Conservation (phyloP, 23 tunicate species). For the Trididemnum clinides region DNA sequence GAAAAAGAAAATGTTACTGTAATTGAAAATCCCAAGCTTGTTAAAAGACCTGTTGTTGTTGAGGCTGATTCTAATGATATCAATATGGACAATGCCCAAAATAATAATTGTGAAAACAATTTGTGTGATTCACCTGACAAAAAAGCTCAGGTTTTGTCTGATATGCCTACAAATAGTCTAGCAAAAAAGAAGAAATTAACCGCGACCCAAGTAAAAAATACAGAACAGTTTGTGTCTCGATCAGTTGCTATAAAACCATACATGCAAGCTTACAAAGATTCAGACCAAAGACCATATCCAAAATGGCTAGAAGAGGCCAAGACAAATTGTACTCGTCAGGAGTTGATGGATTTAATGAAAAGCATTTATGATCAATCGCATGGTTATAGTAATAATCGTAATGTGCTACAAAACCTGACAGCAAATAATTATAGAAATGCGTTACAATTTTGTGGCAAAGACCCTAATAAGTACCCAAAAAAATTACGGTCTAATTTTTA, state of each 20-base stretch:
- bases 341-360: background rate
- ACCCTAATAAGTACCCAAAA: background rate
- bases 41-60: background rate
- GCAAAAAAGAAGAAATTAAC: too few species aligned
- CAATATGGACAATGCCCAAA: background rate
- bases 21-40: background rate
- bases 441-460: background rate
- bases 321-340: background rate
- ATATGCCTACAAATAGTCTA: too few species aligned
- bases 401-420: background rate
- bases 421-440: constrained; percentile 7
- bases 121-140: too few species aligned
- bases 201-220: too few species aligned
- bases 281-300: constrained; percentile 1
- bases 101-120: too few species aligned
- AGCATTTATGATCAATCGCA: background rate
- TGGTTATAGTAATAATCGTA: background rate
- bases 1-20: background rate
- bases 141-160: too few species aligned
- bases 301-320: background rate
- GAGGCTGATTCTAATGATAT: background rate
- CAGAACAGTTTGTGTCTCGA: background rate
- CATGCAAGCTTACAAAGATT: background rate
- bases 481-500: background rate
- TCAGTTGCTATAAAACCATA: background rate